Percentiles rank a stretch among this genome's conserved stretches.
Conservation (phyloP, 35 echinoderm and acorn worm genomes). For the Amphiura filiformis region DNA sequence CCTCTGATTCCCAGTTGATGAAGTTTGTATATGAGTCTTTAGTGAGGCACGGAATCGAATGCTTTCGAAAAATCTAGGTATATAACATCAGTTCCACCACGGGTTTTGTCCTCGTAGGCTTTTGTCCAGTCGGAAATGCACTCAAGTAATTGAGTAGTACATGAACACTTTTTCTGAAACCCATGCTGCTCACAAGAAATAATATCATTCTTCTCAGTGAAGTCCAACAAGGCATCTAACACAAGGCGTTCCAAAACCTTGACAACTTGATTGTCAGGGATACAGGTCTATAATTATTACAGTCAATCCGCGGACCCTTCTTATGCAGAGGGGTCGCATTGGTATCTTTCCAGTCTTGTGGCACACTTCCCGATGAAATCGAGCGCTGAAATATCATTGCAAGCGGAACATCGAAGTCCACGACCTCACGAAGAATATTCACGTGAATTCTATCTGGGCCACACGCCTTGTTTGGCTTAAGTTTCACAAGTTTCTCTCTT, state of each 20-base stretch:
- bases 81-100: constrained; percentile 20
- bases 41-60: constrained; percentile 11
- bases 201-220: neutral
- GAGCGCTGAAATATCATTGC: constrained; percentile 20
- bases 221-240: constrained; percentile 1
- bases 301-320: constrained; percentile 9
- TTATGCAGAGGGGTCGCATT: constrained; percentile 36
- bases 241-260: constrained; percentile 9
- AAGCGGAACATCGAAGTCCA: constrained; percentile 29
- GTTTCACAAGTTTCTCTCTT: neutral
- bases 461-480: neutral
- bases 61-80: constrained; percentile 53
- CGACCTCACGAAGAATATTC: constrained; percentile 29
- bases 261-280: constrained; percentile 12
- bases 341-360: constrained; percentile 55
- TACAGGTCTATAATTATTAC: constrained; percentile 23
- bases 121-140: constrained; percentile 42
- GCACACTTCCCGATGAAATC: constrained; percentile 19
- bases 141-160: constrained; percentile 21
- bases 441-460: constrained; percentile 25
- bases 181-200: constrained; percentile 28
- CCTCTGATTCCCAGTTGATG: constrained; percentile 18
- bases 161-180: neutral
- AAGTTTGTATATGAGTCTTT: constrained; percentile 23
- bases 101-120: constrained; percentile 7